These are phyloP conservation scores for Helobdella robusta DNA, from an alignment of 2,888 invertebrate genomes.

Conservation along the genomic window DNA sequence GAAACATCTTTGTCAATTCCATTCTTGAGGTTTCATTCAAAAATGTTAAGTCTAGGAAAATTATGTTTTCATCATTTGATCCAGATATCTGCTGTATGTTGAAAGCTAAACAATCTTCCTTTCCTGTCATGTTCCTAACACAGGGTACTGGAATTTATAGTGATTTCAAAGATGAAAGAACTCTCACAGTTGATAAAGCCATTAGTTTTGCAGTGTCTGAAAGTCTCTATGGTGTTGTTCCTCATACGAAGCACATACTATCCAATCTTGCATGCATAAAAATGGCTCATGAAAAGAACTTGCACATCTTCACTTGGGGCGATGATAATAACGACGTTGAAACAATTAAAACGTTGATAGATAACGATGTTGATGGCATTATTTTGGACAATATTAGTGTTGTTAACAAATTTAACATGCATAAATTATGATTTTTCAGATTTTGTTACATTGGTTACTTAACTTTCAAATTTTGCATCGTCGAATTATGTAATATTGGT, in stretches of 20 bases:
- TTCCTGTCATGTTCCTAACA: slow-evolving; percentile 88
- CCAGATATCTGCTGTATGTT: slow-evolving; percentile 88
- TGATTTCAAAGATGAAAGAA: slow-evolving; percentile 73
- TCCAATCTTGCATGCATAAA: slow-evolving; percentile 41
- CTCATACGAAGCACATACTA: slow-evolving; percentile 39
- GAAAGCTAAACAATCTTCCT: slow-evolving; percentile 85
- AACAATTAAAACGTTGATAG: slow-evolving; percentile 73
- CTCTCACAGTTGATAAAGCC: slow-evolving; percentile 69
- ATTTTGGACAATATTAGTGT: slow-evolving; percentile 72
- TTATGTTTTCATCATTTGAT: slow-evolving; percentile 89
- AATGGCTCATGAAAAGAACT: slow-evolving; percentile 64
- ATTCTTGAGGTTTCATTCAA: slow-evolving; percentile 73
- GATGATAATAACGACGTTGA: slow-evolving; percentile 83
- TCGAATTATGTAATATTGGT: too few species aligned
- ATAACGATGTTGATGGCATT: slow-evolving; percentile 82
- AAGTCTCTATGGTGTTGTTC: slow-evolving; percentile 37
- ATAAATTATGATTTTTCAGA: too few species aligned
- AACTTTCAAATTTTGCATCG: too few species aligned
- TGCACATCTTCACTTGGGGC: slow-evolving; percentile 93
- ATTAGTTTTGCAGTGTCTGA: slow-evolving; percentile 64
- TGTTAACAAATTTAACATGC: too few species aligned
- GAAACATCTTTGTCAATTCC: slow-evolving; percentile 82
- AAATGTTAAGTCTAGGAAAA: slow-evolving; percentile 67
- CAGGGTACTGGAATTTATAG: slow-evolving; percentile 67
- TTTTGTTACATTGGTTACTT: too few species aligned